Evolutionary conservation across 2,797 vertebrate species (phyloP).

Genomic region (Enteromius radiatus): DNA sequence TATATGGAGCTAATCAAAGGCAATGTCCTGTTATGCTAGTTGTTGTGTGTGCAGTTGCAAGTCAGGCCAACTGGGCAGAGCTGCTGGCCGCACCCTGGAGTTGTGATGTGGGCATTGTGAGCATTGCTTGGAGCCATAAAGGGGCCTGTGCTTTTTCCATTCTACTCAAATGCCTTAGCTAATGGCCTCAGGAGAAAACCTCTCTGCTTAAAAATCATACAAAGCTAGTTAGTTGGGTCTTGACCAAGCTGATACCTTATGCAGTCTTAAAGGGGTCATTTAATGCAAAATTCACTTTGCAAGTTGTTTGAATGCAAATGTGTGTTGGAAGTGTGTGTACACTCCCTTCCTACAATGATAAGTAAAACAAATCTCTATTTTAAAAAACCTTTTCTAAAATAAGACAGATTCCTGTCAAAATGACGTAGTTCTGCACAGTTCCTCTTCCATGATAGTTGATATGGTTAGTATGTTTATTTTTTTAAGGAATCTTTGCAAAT

Average conservation of each 20-base stretch:
- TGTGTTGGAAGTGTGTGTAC: no score
- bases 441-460: no score
- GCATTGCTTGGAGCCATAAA: not conserved
- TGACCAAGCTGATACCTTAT: not conserved
- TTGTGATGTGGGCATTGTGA: constrained; percentile 38
- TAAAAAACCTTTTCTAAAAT: no score
- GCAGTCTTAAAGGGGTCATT: not conserved
- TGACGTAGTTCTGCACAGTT: no score
- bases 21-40: constrained; percentile 21
- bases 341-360: no score
- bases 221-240: constrained; percentile 13
- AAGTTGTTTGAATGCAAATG: no score
- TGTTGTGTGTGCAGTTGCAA: constrained; percentile 26
- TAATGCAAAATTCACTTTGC: no score
- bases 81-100: constrained; percentile 34
- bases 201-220: not conserved
- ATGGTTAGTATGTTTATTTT: no score
- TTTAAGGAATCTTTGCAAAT: no score
- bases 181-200: constrained; percentile 13
- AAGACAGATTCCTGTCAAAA: no score
- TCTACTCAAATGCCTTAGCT: not conserved
- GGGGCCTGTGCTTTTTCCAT: constrained; percentile 30
- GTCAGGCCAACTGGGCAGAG: constrained; percentile 18
- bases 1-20: constrained; percentile 35
- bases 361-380: no score